Evolutionary conservation across 2,797 vertebrate genomes (phyloP), one percentile per base, ranked within the genome.

Genomic region (Scomberomorus guttatus): DNA sequence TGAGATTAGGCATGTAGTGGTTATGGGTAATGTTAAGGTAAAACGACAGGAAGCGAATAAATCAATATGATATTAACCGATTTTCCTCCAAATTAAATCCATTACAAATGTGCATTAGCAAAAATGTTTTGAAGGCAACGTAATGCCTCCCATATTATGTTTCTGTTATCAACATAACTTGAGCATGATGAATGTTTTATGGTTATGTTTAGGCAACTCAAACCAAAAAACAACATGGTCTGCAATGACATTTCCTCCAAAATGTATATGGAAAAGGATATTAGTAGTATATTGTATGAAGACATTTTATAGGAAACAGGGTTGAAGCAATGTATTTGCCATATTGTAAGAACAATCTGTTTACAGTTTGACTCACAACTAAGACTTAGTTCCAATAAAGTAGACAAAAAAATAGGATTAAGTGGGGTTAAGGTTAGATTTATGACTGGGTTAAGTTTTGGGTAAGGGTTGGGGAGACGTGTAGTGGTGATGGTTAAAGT

Each of bases 221-320:
- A 37, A 37, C 37, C 37, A 37, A 37, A 37, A 37, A 37, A 37
- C 11, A 37, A 37, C 29, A 11, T 37, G 11, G 9, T 37, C 37
- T 11, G 11, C 37, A 37, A 37, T 37, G 37, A 37, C 11, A 37
- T 37, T 37, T 37, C 10, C 10, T 37, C 37, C 37, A 37, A 37
- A 37, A 37, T 37, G 10, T 12, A 37, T 11, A 11, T 37, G 14
- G 1, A 48, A 64, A 27, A 57, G 17, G 11, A 64, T 17, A 52
- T 24, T 3, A 32, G 4, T 11, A 18, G 9, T 52, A 46, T 34
- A 29, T 1, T 9, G 22, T 37, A 48, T 62, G 20, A 57, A 58
- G 20, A 39, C 20, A 75, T 42, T 75, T 75, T 22, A 6, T 39
- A 65, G 20, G 51, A 56, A 39, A 63, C 17, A 51, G 17, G n/a